phyloP scores from a whole-genome alignment of 2,797 vertebrate genomes.

The Danio jaintianensis region DNA sequence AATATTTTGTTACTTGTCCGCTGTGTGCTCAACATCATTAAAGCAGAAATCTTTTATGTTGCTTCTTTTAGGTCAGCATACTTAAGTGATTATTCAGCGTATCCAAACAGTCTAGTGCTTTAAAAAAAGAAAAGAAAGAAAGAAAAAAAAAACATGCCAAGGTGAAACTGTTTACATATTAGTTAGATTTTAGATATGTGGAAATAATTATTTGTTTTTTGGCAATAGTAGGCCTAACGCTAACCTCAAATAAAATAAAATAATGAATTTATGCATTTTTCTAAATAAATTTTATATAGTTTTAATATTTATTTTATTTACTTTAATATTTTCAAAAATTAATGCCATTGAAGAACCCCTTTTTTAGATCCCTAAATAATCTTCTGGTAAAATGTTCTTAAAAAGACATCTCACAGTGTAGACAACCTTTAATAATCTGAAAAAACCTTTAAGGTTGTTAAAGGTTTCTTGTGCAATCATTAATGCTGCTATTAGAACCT shows the following conservation, averaged over 20 bases:
- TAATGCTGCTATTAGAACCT: too few species aligned
- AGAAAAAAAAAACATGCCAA: not conserved
- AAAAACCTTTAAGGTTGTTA: too few species aligned
- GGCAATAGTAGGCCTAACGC: too few species aligned
- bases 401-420: too few species aligned
- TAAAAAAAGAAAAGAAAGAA: not conserved
- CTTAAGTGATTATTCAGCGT: not conserved
- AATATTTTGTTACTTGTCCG: constrained; percentile 12
- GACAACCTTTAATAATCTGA: too few species aligned
- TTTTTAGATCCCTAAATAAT: too few species aligned
- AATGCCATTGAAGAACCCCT: too few species aligned
- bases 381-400: too few species aligned
- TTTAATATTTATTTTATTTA: not conserved
- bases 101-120: not conserved
- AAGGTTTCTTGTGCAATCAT: too few species aligned
- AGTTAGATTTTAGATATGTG: not conserved
- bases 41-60: not conserved
- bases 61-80: not conserved
- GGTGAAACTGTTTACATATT: not conserved
- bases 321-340: not conserved
- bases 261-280: too few species aligned
- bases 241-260: not conserved
- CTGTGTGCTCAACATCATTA: not conserved
- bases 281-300: too few species aligned
- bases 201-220: not conserved